These are phyloP conservation scores for Oscheius sp. DNA, from an alignment of 2,888 invertebrate genomes.

Conservation along the genomic window DNA sequence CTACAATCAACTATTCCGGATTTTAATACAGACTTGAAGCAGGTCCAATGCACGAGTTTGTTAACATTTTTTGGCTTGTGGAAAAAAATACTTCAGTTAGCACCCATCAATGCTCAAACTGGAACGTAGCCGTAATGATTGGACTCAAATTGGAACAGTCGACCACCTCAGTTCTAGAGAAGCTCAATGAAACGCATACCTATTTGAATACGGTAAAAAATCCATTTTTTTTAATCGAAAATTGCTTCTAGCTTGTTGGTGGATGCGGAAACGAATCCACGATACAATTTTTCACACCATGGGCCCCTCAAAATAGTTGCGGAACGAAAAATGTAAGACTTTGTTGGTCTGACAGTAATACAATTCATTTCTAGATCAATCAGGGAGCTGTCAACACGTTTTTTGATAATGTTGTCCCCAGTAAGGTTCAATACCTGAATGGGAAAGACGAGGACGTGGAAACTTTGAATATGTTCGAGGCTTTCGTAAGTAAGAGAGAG, in stretches of 20 bases:
- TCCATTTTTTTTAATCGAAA: not conserved
- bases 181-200: not conserved
- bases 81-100: not conserved
- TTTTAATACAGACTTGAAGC: not conserved
- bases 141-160: not conserved
- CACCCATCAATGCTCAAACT: not conserved
- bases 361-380: not conserved
- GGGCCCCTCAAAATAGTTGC: not conserved
- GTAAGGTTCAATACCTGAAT: not conserved
- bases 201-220: slow-evolving; percentile 1
- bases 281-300: slow-evolving; percentile 4
- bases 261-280: not conserved
- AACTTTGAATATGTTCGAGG: slow-evolving; percentile 6
- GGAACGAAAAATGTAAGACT: not conserved
- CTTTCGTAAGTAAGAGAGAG: not conserved
- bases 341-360: not conserved
- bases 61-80: not conserved
- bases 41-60: slow-evolving; percentile 1
- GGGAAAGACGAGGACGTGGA: not conserved
- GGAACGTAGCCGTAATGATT: slow-evolving; percentile 24
- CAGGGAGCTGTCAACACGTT: not conserved
- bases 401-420: slow-evolving; percentile 1
- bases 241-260: not conserved
- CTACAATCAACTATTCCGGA: not conserved
- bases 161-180: not conserved